phyloP scores from a whole-genome alignment of 2,888 invertebrate species.

The Scaptomyza reducta region DNA sequence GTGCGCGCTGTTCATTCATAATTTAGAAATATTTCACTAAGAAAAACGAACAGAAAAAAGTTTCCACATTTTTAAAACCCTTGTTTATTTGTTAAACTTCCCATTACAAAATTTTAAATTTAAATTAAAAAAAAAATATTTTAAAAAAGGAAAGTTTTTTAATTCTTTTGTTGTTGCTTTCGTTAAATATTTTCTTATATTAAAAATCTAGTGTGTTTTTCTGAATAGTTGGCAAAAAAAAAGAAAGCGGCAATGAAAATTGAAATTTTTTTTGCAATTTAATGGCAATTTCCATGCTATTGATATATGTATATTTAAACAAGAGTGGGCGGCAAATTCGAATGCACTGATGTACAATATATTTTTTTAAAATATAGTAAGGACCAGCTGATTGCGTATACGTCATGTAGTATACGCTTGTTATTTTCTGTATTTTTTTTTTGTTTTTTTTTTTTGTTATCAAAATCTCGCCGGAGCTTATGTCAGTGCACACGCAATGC shows the following conservation, averaged over 20 bases:
- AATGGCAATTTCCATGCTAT: slow-evolving; percentile 17
- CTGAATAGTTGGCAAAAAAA: no score
- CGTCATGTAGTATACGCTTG: slow-evolving; percentile 26
- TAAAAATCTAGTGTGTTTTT: no score
- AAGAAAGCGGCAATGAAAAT: slow-evolving; percentile 7
- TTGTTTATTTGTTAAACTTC: no score
- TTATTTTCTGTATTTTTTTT: background rate
- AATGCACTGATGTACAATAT: background rate
- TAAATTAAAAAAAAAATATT: no score
- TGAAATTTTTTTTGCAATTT: slow-evolving; percentile 12
- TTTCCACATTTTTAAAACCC: background rate
- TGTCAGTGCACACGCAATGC: slow-evolving; percentile 32
- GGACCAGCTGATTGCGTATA: slow-evolving; percentile 39
- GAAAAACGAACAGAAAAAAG: background rate
- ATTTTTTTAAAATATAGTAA: slow-evolving; percentile 2
- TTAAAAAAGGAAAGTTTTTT: no score
- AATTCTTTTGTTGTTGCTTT: no score
- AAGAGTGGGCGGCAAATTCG: slow-evolving; percentile 6
- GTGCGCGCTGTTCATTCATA: slow-evolving; percentile 48
- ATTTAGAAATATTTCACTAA: slow-evolving; percentile 29
- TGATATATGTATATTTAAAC: background rate
- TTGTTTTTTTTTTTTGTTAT: background rate
- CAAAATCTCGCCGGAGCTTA: background rate
- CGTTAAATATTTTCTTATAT: no score
- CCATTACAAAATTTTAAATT: no score